These are phyloP conservation scores for Malaclemys terrapin DNA, from an alignment of 2,113 vertebrate species.

Conservation along the genomic window DNA sequence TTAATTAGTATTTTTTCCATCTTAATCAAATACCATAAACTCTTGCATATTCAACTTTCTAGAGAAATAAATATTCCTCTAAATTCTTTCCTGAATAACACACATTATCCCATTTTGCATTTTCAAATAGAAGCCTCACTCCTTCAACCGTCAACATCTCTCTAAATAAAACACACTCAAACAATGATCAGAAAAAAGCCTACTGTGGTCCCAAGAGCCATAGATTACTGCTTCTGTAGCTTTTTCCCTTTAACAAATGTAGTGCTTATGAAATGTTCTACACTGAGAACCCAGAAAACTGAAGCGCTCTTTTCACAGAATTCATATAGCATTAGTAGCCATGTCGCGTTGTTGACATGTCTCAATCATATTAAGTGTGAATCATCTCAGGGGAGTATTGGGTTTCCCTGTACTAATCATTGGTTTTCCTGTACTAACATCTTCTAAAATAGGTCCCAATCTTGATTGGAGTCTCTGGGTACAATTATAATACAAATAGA, in stretches of 20 bases:
- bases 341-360: background rate
- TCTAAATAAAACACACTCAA: background rate
- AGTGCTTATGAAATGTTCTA: background rate
- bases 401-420: background rate
- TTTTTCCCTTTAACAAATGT: background rate
- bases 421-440: background rate
- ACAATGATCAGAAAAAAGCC: background rate
- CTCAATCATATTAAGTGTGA: background rate
- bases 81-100: constrained; percentile 51
- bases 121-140: background rate
- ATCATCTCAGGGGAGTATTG: background rate
- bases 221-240: background rate
- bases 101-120: constrained; percentile 20
- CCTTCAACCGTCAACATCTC: background rate
- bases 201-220: background rate
- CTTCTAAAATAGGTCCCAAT: background rate
- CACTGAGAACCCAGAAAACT: rapidly evolving
- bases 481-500: background rate
- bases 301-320: background rate
- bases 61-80: constrained; percentile 51
- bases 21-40: constrained; percentile 30
- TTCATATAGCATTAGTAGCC: background rate
- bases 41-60: constrained; percentile 16
- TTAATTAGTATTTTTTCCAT: constrained; percentile 8
- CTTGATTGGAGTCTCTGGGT: background rate